These are phyloP conservation scores for Stegodyphus mimosarum DNA, from an alignment of 1,140 invertebrate species.

Conservation along the genomic window DNA sequence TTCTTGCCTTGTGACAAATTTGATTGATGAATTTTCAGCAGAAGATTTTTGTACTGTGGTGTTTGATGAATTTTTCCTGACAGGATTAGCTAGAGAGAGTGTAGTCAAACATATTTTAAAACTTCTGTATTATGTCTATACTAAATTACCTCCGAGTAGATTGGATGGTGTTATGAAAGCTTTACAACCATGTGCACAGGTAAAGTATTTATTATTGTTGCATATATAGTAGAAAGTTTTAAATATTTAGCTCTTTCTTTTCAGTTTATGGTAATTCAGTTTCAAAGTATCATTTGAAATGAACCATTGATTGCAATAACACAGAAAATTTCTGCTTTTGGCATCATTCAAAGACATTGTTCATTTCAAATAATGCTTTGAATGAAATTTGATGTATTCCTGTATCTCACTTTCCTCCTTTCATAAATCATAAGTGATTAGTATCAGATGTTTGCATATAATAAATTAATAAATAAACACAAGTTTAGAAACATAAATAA, in stretches of 20 bases:
- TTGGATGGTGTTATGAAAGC: slow-evolving; percentile 87
- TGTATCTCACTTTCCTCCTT: too few species aligned
- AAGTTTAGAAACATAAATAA: too few species aligned
- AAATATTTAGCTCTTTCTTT: slow-evolving; percentile 63
- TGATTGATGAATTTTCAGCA: slow-evolving; percentile 90
- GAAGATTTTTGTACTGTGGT: slow-evolving; percentile 96
- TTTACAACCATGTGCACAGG: slow-evolving; percentile 79
- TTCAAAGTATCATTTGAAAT: too few species aligned
- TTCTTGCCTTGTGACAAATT: slow-evolving; percentile 81
- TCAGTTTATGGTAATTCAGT: too few species aligned
- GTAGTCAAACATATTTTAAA: slow-evolving; percentile 93
- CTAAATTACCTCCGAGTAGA: slow-evolving; percentile 82
- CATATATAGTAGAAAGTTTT: slow-evolving; percentile 4
- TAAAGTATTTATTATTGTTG: slow-evolving; percentile 42
- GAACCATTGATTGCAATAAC: too few species aligned
- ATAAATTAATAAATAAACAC: too few species aligned
- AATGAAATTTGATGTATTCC: too few species aligned
- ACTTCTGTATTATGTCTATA: slow-evolving; percentile 91
- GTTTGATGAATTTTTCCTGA: slow-evolving; percentile 93
- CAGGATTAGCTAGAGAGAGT: slow-evolving; percentile 87
- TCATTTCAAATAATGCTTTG: too few species aligned
- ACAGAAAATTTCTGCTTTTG: too few species aligned
- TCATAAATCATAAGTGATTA: too few species aligned
- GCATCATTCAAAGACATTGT: too few species aligned
- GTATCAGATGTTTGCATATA: too few species aligned